Percentiles rank a stretch among this genome's conserved stretches.
phyloP scores from a whole-genome alignment of 1,140 invertebrate species.

The Theocolax elegans region DNA sequence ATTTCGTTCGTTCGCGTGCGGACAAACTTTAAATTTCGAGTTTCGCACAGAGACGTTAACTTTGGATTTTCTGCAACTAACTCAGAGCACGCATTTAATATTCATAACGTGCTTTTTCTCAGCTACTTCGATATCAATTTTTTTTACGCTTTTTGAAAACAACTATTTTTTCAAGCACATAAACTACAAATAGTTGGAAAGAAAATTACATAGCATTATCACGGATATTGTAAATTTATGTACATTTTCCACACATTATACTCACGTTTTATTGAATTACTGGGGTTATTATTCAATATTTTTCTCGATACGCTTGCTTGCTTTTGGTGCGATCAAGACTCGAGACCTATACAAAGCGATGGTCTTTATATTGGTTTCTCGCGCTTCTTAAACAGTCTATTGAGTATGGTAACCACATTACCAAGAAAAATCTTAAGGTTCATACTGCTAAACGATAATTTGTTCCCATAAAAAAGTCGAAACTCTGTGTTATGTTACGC shows the following conservation, averaged over 20 bases:
- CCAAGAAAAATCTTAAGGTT: neutral
- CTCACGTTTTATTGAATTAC: neutral
- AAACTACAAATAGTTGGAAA: too few relatives aligned
- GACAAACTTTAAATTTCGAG: conserved; percentile 15
- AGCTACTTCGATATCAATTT: too few relatives aligned
- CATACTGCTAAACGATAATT: neutral
- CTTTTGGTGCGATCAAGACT: neutral
- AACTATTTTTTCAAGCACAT: too few relatives aligned
- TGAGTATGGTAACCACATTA: neutral
- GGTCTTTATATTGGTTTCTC: neutral
- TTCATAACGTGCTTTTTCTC: too few relatives aligned
- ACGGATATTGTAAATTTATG: conserved; percentile 19
- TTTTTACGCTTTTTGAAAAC: too few relatives aligned
- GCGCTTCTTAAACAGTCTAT: neutral
- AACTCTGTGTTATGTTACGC: neutral
- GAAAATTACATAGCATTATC: neutral
- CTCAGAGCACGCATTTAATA: conserved; percentile 8
- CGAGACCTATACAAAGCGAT: neutral
- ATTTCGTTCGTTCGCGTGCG: too few relatives aligned
- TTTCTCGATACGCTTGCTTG: conserved; percentile 15
- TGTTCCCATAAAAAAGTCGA: neutral
- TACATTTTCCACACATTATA: neutral
- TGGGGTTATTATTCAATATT: conserved; percentile 22
- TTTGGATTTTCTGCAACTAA: too few relatives aligned
- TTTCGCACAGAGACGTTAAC: too few relatives aligned